Evolutionary conservation across 2,113 vertebrate species (phyloP).

Genomic region (Myanophis thanlyinensis): DNA sequence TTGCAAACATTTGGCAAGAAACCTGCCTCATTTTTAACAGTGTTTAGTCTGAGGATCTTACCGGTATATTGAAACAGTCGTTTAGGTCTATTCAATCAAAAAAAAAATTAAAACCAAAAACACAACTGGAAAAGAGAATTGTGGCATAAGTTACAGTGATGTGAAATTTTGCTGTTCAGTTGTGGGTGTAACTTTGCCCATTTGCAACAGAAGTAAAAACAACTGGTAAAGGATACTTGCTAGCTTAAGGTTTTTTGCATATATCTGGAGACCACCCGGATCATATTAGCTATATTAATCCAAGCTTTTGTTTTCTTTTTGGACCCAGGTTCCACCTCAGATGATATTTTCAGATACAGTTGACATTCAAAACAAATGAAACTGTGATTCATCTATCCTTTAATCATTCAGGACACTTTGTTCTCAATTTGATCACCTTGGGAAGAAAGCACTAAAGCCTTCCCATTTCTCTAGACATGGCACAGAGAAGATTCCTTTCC

Average conservation of each 20-base stretch:
- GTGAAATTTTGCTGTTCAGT: slow-evolving; percentile 7
- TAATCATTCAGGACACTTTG: background rate
- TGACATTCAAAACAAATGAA: background rate
- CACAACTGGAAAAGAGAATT: background rate
- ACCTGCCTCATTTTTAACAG: background rate
- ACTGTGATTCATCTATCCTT: background rate
- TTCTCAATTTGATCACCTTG: background rate
- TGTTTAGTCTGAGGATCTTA: background rate
- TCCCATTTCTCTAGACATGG: background rate
- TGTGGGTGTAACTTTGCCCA: background rate
- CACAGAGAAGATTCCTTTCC: background rate
- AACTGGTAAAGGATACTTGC: background rate
- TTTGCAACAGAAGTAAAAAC: background rate
- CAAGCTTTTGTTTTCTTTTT: background rate
- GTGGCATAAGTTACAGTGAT: background rate
- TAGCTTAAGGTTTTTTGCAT: background rate
- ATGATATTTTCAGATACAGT: background rate
- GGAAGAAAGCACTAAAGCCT: background rate
- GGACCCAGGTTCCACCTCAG: background rate
- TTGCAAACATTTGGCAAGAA: slow-evolving; percentile 4
- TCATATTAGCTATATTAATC: background rate
- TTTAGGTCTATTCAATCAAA: background rate
- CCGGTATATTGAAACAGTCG: background rate
- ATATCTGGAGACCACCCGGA: background rate
- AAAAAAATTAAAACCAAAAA: background rate